A percentile compares a stretch with the other conserved stretches of the same genome.
phyloP scores from a whole-genome alignment of 2,797 vertebrate species.

The Ctenopoma kingsleyae region DNA sequence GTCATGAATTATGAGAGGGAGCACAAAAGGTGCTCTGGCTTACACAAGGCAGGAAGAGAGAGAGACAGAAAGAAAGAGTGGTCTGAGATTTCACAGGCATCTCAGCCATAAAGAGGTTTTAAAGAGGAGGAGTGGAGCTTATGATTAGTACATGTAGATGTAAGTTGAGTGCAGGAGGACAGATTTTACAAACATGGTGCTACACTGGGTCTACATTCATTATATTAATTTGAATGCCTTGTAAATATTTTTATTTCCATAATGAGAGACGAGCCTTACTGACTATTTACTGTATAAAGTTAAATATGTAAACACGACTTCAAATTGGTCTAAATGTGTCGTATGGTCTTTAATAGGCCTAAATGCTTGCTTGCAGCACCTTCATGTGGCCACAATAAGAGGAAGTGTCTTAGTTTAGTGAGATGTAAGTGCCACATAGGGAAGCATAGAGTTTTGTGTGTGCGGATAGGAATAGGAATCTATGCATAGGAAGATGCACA shows the following conservation, averaged over 20 bases:
- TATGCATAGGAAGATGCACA: no score
- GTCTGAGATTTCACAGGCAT: conserved; percentile 24
- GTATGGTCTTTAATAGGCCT: no score
- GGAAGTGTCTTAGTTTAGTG: no score
- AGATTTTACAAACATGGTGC: background rate
- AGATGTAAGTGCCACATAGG: no score
- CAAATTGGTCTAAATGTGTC: no score
- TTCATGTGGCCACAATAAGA: no score
- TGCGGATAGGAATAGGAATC: no score
- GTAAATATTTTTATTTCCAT: background rate
- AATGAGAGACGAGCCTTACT: background rate
- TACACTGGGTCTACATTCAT: background rate
- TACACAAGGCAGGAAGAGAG: conserved; percentile 39
- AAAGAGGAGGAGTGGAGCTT: conserved; percentile 6
- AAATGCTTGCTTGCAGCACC: no score
- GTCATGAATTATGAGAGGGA: conserved; percentile 73
- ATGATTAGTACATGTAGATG: background rate
- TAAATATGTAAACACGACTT: no score
- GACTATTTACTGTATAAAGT: background rate
- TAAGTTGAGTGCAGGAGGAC: background rate
- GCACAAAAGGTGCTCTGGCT: conserved; percentile 65
- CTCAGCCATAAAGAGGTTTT: conserved; percentile 8
- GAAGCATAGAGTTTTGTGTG: no score
- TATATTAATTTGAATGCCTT: background rate
- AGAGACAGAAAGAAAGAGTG: conserved; percentile 15